Evolutionary conservation across 2,797 vertebrate genomes (phyloP).

Genomic region (Pangasius larnaudii): DNA sequence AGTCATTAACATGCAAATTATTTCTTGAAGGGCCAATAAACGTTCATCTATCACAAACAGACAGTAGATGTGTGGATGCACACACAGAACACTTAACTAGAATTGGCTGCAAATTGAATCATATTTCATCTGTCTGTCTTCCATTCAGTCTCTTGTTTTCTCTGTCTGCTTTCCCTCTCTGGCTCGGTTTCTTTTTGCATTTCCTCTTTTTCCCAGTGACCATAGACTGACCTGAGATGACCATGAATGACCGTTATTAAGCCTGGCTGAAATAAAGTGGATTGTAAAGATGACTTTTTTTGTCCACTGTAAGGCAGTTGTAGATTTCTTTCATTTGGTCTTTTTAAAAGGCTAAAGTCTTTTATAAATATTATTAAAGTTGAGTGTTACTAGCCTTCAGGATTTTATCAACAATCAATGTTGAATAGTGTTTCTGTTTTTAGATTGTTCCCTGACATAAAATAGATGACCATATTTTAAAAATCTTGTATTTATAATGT

Average conservation of each 20-base stretch:
- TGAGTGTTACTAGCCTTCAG: neutral
- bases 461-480: neutral
- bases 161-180: constrained; percentile 57
- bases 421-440: neutral
- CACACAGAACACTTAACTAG: constrained; percentile 13
- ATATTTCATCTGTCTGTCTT: constrained; percentile 46
- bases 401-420: neutral
- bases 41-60: constrained; percentile 14
- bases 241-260: neutral
- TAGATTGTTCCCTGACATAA: neutral
- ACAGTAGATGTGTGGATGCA: constrained; percentile 12
- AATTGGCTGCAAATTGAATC: constrained; percentile 46
- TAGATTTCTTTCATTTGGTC: neutral
- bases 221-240: constrained; percentile 35
- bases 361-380: neutral
- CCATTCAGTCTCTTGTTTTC: constrained; percentile 53
- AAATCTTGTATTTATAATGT: no score
- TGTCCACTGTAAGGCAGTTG: neutral
- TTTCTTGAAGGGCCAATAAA: constrained; percentile 45
- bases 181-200: constrained; percentile 12
- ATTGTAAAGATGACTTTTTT: neutral
- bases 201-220: neutral
- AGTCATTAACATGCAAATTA: constrained; percentile 40
- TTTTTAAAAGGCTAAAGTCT: neutral
- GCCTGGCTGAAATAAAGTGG: neutral